phyloP scores from a whole-genome alignment of 2,888 invertebrate genomes.

The Apamea monoglypha region DNA sequence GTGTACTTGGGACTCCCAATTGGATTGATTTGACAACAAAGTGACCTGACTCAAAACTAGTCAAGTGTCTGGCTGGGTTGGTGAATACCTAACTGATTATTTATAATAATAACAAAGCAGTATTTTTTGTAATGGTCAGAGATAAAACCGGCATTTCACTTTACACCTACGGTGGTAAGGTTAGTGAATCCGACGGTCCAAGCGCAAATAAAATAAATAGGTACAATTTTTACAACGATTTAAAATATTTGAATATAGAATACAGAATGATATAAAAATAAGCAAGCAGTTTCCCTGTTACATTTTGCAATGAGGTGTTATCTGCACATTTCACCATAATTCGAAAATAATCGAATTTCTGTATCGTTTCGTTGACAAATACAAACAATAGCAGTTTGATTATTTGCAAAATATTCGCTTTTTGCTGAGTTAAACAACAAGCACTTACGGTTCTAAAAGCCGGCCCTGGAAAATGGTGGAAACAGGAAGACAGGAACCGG shows the following conservation, averaged over 20 bases:
- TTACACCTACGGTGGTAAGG: background rate
- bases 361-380: background rate
- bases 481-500: conserved; percentile 3
- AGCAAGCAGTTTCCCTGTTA: conserved; percentile 30
- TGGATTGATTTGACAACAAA: background rate
- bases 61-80: background rate
- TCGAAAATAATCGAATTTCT: background rate
- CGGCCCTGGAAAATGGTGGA: background rate
- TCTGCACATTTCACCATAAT: conserved; percentile 30
- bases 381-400: background rate
- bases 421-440: background rate
- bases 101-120: background rate
- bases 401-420: conserved; percentile 1
- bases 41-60: background rate
- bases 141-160: background rate
- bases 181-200: background rate
- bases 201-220: background rate
- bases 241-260: background rate
- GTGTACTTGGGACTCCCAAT: background rate
- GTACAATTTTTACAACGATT: background rate
- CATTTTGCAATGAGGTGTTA: background rate
- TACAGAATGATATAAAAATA: background rate
- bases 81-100: background rate
- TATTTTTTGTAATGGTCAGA: background rate
- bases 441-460: conserved; percentile 27